Evolutionary conservation across 2,888 invertebrate species (phyloP).

Genomic region (Drosophila diplacantha): DNA sequence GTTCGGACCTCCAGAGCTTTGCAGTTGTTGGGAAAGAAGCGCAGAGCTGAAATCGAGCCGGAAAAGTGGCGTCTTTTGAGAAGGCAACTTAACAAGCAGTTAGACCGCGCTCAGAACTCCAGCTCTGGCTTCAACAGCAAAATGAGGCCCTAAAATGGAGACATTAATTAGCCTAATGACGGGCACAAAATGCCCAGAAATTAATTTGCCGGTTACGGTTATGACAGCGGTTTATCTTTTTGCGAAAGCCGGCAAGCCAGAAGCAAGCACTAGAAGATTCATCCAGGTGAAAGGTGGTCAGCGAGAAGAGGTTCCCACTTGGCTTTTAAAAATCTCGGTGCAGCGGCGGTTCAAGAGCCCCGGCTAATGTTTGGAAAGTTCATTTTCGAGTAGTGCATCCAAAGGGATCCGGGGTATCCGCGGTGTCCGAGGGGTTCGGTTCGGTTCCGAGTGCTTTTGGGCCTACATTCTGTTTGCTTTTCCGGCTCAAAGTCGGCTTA

Average conservation of each 20-base stretch:
- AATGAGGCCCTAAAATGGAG: constrained; percentile 67
- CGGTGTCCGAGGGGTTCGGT: constrained; percentile 20
- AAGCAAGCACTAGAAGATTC: constrained; percentile 13
- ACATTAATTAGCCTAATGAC: constrained; percentile 73
- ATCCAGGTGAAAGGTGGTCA: constrained; percentile 38
- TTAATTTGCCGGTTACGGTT: constrained; percentile 72
- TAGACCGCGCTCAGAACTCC: constrained; percentile 4
- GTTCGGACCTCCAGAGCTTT: constrained; percentile 38
- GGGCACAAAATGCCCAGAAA: constrained; percentile 57
- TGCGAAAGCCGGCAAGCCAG: constrained; percentile 28
- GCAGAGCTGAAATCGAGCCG: constrained; percentile 17
- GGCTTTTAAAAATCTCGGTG: constrained; percentile 42
- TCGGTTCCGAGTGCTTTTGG: constrained; percentile 9
- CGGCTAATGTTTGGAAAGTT: constrained; percentile 66
- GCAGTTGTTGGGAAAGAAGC: constrained; percentile 49
- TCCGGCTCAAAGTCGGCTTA: constrained; percentile 37
- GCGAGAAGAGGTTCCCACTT: constrained; percentile 36
- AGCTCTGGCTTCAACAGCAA: constrained; percentile 15
- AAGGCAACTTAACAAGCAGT: constrained; percentile 37
- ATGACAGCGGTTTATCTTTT: constrained; percentile 60
- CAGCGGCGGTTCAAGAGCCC: constrained; percentile 9
- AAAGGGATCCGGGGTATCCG: background rate
- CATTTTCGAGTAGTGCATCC: constrained; percentile 50
- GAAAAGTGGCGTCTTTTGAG: constrained; percentile 23
- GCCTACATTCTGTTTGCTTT: constrained; percentile 37